Percentiles rank a stretch among this genome's conserved stretches.
Conservation (phyloP, 2,113 vertebrate species). For the Tauraco erythrolophus region DNA sequence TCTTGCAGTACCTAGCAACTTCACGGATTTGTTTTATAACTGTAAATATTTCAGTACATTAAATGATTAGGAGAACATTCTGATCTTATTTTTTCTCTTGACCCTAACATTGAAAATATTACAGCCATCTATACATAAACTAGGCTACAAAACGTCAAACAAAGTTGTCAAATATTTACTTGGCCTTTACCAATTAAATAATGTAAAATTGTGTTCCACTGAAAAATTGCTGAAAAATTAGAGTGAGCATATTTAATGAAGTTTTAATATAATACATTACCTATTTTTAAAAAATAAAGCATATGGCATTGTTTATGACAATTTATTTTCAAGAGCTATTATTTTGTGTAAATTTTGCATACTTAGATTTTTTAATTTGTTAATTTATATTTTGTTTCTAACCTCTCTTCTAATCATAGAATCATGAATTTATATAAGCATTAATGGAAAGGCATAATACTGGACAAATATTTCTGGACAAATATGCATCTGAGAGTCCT, state of each 20-base stretch:
- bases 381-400: not conserved
- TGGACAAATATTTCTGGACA: not conserved
- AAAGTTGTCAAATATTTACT: constrained; percentile 19
- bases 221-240: not conserved
- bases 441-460: not conserved
- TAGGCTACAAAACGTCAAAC: not conserved
- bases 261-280: not conserved
- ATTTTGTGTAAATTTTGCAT: not conserved
- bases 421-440: not conserved
- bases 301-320: not conserved
- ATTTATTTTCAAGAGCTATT: not conserved
- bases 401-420: not conserved
- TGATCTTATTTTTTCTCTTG: constrained; percentile 8
- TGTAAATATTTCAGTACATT: constrained; percentile 32
- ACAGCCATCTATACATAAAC: not conserved
- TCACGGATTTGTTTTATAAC: not conserved
- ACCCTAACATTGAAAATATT: constrained; percentile 3
- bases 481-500: not conserved
- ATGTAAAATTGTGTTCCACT: not conserved
- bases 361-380: not conserved
- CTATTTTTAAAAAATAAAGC: not conserved
- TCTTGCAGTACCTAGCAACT: constrained; percentile 46
- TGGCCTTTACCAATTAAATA: not conserved
- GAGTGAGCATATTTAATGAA: not conserved
- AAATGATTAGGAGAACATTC: not conserved